Base-by-base conservation (phyloP, 2,113 vertebrate genomes). In the human region DNA sequence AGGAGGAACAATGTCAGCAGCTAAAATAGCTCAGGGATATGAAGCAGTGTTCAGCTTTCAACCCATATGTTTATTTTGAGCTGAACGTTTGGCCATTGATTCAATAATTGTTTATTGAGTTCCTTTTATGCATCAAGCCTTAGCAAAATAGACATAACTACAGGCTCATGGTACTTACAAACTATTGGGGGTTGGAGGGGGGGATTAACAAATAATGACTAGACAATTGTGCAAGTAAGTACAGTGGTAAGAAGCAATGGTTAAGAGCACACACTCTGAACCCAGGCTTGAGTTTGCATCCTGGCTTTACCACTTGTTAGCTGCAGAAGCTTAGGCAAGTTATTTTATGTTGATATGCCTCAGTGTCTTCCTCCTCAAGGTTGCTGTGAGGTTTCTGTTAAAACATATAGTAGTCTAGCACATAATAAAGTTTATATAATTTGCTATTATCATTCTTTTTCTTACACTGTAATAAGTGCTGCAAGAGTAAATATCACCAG, bases 31-130 rank as follows among this genome's bases (percentile, higher is more conserved):
- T 40, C 45, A 64, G 38, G 27, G 22, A 64, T 8, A 10, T 45
- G 25, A 32, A 61, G 20, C 52, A 55, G 11, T 76, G 30, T 88
- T 90, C 66, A 93, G 85, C 85, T 75, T 88, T 40, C 55, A 72
- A 61, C 45, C 52, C 17, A 4, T 52, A 40, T 90, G 72, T 94
- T 93, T 95, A 82, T 94, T 89, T 84, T 81, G 90, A 72, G 45
- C 57, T 94, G 73, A 93, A 84, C 66, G 38, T 82, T 95, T 27
- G 25, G 78, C 70, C 92, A 97, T 92, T 96, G 83, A 90, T 97
- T 96, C 75, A 94, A 52, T 97, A 79, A 97, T 92, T 97, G 91
- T 87, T 96, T 93, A 89, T 90, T 90, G 88, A 97, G 11, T 95
- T 87, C 70, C 57, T 93, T 45, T 94, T 83, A 84, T 40, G 1